Conservation (phyloP, 2,888 invertebrate genomes). For the Tetrapedia diversipes region DNA sequence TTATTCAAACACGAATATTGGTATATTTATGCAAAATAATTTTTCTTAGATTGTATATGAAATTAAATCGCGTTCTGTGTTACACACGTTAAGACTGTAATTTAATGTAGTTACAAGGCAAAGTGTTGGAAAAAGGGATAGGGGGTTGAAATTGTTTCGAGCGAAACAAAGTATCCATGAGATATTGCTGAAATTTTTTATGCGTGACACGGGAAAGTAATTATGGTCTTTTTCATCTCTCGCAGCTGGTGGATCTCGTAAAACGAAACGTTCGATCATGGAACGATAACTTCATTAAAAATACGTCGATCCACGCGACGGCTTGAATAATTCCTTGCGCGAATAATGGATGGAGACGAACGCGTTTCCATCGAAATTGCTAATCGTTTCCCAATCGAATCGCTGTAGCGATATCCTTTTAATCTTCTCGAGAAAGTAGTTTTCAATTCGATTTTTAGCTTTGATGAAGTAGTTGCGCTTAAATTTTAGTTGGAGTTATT, state of each 20-base stretch:
- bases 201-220: conserved; percentile 15
- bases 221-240: conserved; percentile 9
- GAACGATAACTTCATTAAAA: conserved; percentile 38
- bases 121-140: background rate
- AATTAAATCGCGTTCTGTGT: too few species aligned
- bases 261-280: conserved; percentile 15
- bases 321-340: conserved; percentile 19
- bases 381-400: conserved; percentile 9
- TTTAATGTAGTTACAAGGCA: background rate
- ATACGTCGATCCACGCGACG: background rate
- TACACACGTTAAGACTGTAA: too few species aligned
- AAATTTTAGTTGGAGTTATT: too few species aligned
- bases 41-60: too few species aligned
- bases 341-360: background rate
- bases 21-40: too few species aligned
- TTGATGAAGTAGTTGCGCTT: too few species aligned
- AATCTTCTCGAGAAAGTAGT: too few species aligned
- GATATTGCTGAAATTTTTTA: background rate
- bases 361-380: background rate
- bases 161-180: background rate
- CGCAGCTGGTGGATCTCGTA: background rate
- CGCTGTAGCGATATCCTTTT: background rate
- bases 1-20: too few species aligned
- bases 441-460: too few species aligned
- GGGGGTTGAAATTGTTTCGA: background rate